Evolutionary conservation across 2,888 invertebrate genomes (phyloP).

Genomic region (Eulithis prunata): DNA sequence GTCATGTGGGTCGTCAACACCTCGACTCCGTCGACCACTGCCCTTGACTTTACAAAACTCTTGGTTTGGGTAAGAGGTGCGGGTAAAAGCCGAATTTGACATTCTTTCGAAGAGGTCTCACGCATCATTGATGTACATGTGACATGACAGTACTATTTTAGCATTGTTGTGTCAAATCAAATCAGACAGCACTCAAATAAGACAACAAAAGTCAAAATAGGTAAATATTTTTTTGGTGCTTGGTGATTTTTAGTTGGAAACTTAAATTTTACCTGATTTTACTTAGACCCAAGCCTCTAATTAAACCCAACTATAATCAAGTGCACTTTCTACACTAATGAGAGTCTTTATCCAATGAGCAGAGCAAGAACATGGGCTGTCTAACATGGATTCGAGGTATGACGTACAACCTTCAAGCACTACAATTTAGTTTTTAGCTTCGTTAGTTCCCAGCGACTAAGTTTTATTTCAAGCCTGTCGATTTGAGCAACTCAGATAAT

Average conservation of each 20-base stretch:
- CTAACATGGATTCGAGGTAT: conserved; percentile 78
- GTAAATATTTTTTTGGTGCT: conserved; percentile 3
- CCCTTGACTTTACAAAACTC: too few species aligned
- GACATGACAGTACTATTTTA: neutral
- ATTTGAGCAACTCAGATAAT: neutral
- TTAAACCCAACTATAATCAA: conserved; percentile 6
- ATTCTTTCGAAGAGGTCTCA: too few species aligned
- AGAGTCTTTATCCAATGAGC: conserved; percentile 51
- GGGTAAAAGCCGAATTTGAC: too few species aligned
- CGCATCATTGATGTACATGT: neutral
- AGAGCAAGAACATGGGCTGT: conserved; percentile 70
- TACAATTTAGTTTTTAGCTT: conserved; percentile 14
- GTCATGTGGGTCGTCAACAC: too few species aligned
- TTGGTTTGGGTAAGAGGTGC: too few species aligned
- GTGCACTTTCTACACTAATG: conserved; percentile 15
- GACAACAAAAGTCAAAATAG: neutral
- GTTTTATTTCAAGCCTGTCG: neutral
- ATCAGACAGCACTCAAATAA: neutral
- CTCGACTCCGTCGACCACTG: too few species aligned
- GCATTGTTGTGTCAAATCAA: neutral
- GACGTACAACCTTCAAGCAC: conserved; percentile 57
- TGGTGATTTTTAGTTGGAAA: neutral
- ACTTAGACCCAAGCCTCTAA: neutral
- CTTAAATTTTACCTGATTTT: neutral
- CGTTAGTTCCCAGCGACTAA: neutral